Conservation (phyloP, 2,888 invertebrate genomes). For the Apomyelois bistriatella region DNA sequence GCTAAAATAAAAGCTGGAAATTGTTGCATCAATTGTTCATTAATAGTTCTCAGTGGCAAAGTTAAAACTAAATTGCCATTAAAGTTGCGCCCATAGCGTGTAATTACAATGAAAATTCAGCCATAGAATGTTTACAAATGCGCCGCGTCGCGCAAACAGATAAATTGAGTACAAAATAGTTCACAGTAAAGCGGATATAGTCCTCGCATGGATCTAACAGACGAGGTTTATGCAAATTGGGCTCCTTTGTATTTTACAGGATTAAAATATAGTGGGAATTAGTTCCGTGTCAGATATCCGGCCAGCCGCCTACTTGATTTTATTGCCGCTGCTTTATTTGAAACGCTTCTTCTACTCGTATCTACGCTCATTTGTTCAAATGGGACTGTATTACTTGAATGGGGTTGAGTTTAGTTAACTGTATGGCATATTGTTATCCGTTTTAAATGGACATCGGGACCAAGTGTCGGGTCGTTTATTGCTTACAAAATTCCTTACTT, state of each 20-base stretch:
- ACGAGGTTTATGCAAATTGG: conserved; percentile 78
- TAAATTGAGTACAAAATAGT: conserved; percentile 70
- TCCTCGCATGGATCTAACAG: conserved; percentile 75
- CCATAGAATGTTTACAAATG: conserved; percentile 43
- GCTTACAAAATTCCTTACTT: not conserved
- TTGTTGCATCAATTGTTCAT: not conserved
- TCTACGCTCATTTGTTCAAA: conserved; percentile 35
- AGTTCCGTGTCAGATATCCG: conserved; percentile 76
- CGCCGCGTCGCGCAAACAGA: conserved; percentile 52
- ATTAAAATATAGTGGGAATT: conserved; percentile 78
- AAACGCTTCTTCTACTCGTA: conserved; percentile 38
- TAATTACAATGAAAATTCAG: conserved; percentile 31
- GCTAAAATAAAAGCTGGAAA: not conserved
- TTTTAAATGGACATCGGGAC: conserved; percentile 1
- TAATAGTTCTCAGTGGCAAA: not conserved
- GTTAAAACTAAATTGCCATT: conserved; percentile 7
- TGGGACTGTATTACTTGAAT: conserved; percentile 28
- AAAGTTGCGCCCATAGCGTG: conserved; percentile 18
- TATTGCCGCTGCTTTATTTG: conserved; percentile 60
- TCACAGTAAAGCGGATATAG: conserved; percentile 68
- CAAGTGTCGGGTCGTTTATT: not conserved
- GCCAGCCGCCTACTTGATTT: conserved; percentile 56
- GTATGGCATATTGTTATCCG: conserved; percentile 3
- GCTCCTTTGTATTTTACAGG: conserved; percentile 75
- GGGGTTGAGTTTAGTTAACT: conserved; percentile 13